Percentiles rank a stretch among this genome's conserved stretches.
phyloP scores from a whole-genome alignment of 2,888 invertebrate genomes.

The Hylaea fasciaria region DNA sequence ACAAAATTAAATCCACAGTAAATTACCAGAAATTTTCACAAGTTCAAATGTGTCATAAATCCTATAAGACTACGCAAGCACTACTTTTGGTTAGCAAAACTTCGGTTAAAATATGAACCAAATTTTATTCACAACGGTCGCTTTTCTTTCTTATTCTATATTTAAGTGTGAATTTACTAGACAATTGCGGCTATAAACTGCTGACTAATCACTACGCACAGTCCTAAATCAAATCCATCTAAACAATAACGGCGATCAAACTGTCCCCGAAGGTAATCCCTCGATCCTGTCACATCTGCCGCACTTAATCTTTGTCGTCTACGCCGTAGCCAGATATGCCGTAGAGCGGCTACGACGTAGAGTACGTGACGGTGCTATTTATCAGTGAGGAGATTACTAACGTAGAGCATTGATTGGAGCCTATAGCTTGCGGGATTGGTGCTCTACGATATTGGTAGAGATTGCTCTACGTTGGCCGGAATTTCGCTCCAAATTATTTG shows the following conservation, averaged over 20 bases:
- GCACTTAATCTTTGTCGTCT: constrained; percentile 25
- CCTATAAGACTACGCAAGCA: no score
- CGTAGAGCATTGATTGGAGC: constrained; percentile 33
- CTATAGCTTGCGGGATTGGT: neutral
- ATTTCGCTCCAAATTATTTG: neutral
- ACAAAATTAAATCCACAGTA: no score
- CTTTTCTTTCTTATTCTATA: no score
- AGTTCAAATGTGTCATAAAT: no score
- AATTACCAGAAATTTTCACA: no score
- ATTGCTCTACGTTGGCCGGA: neutral
- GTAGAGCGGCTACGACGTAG: constrained; percentile 12
- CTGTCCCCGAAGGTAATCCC: constrained; percentile 9
- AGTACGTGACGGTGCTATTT: constrained; percentile 30
- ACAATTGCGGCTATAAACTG: no score
- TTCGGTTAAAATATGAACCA: no score
- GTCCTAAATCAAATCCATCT: constrained; percentile 1
- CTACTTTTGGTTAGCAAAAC: no score
- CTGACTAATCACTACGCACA: no score
- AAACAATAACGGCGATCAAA: constrained; percentile 4
- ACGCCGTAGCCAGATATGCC: constrained; percentile 17
- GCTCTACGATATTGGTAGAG: constrained; percentile 7
- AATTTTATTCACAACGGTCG: no score
- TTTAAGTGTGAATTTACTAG: no score
- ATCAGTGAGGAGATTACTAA: constrained; percentile 34
- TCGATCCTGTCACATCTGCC: constrained; percentile 15